Evolutionary conservation across 1,140 invertebrate genomes (phyloP), one percentile per base, ranked within the genome.

Genomic region (Cydia amplana): DNA sequence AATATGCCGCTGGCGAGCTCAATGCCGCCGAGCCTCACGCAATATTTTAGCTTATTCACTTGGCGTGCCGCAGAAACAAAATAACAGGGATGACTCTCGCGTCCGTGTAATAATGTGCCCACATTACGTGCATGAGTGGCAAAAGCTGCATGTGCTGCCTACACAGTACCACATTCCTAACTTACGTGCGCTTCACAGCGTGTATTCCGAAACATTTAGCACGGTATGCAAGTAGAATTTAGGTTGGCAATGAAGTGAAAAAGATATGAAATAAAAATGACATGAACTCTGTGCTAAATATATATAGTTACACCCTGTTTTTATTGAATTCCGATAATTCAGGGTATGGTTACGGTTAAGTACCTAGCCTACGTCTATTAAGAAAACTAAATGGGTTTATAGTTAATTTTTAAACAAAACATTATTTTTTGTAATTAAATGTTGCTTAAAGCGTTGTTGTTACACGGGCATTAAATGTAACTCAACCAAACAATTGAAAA

Each of bases 31-130:
- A 46, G 55, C 18, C 55, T 60, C 55, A 1, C 55, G n/a, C 55
- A 23, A 60, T 60, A 60, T 60, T 23, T 60, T 60, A 60, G 55
- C 20, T 60, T 60, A 23, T 60, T 60, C 55, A 60, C 55, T 23
- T 23, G 55, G 18, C 55, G 55, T 23, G 20, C 55, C 55, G 9
- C 55, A 60, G 20, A 60, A 23, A 60, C 55, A 60, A 60, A 60
- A 65, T 65, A 65, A 65, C 64, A 65, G 64, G 25, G 64, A 65
- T 65, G 28, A 65, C 64, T 65, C 64, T 64, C 64, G 25, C 28
- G 16, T n/a, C 64, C 14, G 25, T 32, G 28, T 65, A 65, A 65
- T 65, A 65, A 36, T 65, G 64, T 28, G 36, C 64, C 23, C 20
- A 60, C 20, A 60, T 60, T 60, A 60, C 20, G 55, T 60, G 55